Percentiles rank a stretch among this genome's conserved stretches.
phyloP scores from a whole-genome alignment of 2,797 vertebrate species.

The Taenioides sp. region DNA sequence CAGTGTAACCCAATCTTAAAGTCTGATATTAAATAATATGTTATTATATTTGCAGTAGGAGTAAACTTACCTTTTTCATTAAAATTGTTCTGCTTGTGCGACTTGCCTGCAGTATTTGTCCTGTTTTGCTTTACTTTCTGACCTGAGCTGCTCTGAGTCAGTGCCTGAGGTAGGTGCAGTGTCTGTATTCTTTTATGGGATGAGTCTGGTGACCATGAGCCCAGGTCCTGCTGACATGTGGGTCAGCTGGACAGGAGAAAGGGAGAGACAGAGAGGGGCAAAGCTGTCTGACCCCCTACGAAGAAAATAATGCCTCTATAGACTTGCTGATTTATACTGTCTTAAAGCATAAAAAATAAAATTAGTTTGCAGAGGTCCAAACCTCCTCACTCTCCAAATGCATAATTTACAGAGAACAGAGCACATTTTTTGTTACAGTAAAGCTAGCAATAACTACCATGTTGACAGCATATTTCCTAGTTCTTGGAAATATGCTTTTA shows the following conservation, averaged over 20 bases:
- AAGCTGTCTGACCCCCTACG: conserved; percentile 21
- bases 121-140: conserved; percentile 25
- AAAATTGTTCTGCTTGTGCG: conserved; percentile 9
- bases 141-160: conserved; percentile 48
- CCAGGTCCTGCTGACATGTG: conserved; percentile 50
- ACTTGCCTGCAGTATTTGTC: not conserved
- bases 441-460: too few relatives aligned
- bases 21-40: conserved; percentile 4
- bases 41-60: not conserved
- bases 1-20: not conserved
- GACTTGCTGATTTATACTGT: too few relatives aligned
- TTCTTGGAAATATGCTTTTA: too few relatives aligned
- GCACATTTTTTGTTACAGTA: too few relatives aligned
- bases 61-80: not conserved
- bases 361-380: too few relatives aligned
- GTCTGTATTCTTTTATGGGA: not conserved
- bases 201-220: conserved; percentile 59
- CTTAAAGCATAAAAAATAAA: too few relatives aligned
- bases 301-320: conserved; percentile 2
- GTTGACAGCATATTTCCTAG: too few relatives aligned
- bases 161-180: conserved; percentile 50
- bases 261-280: conserved; percentile 34
- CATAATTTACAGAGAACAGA: too few relatives aligned
- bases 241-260: conserved; percentile 61
- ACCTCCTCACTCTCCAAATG: too few relatives aligned